Percentiles rank a stretch among this genome's conserved stretches.
These are phyloP conservation scores for Camelus dromedarius DNA, from an alignment of 2,113 vertebrate species.

Conservation along the genomic window DNA sequence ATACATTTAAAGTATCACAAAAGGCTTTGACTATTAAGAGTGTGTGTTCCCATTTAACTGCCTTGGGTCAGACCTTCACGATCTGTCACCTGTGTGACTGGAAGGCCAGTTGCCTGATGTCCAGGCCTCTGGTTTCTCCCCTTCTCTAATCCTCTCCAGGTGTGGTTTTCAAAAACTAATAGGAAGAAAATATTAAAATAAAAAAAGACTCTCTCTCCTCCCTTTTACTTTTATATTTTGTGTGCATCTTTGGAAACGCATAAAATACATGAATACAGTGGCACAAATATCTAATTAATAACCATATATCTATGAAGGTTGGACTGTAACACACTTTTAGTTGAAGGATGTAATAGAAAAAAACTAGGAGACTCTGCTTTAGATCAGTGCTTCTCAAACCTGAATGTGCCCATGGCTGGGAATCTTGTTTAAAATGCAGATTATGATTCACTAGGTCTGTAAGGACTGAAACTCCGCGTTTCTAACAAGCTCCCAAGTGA, in stretches of 20 bases:
- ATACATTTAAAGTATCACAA: not conserved
- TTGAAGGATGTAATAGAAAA: not conserved
- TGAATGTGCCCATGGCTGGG: not conserved
- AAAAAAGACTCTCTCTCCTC: not conserved
- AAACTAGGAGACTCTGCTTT: not conserved
- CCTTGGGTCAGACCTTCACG: not conserved
- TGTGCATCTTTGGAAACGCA: not conserved
- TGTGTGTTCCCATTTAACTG: not conserved
- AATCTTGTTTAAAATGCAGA: not conserved
- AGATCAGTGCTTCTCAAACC: not conserved
- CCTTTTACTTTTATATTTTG: constrained; percentile 10
- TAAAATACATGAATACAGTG: not conserved
- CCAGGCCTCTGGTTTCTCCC: not conserved
- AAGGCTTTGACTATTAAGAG: not conserved
- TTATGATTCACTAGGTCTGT: not conserved
- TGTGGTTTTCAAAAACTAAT: not conserved
- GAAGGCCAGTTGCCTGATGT: not conserved
- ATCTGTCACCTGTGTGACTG: not conserved
- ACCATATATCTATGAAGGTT: not conserved
- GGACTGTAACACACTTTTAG: not conserved
- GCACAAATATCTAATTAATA: not conserved
- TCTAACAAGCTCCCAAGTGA: not conserved
- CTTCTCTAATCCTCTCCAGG: not conserved
- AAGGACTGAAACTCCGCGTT: not conserved
- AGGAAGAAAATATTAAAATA: not conserved